These are phyloP conservation scores for Pandemis heparana DNA, from an alignment of 2,888 invertebrate species.

Conservation along the genomic window DNA sequence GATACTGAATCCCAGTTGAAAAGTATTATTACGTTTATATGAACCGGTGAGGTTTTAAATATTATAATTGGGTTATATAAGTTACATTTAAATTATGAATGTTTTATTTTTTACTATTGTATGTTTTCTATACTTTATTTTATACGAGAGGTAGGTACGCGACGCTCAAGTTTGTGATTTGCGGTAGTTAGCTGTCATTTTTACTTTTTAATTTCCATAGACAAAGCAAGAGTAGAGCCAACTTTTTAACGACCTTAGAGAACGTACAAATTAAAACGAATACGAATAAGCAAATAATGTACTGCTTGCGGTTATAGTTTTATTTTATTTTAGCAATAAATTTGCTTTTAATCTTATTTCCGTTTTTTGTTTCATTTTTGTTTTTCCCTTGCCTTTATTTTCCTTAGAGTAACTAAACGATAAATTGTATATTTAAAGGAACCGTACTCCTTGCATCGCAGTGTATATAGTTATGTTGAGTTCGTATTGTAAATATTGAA, in stretches of 20 bases:
- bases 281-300: slow-evolving; percentile 74
- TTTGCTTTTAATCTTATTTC: slow-evolving; percentile 82
- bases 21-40: slow-evolving; percentile 86
- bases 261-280: slow-evolving; percentile 81
- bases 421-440: slow-evolving; percentile 79
- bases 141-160: slow-evolving; percentile 59
- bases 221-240: slow-evolving; percentile 33
- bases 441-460: slow-evolving; percentile 84
- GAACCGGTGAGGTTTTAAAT: slow-evolving; percentile 83
- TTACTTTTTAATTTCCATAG: slow-evolving; percentile 53
- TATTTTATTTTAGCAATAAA: slow-evolving; percentile 86
- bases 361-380: slow-evolving; percentile 73
- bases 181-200: slow-evolving; percentile 54
- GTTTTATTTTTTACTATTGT: slow-evolving; percentile 79
- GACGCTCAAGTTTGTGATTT: slow-evolving; percentile 74
- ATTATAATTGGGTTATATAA: slow-evolving; percentile 83
- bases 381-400: slow-evolving; percentile 56
- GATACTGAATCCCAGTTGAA: slow-evolving; percentile 80
- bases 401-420: slow-evolving; percentile 57
- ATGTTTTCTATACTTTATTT: slow-evolving; percentile 78
- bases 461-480: slow-evolving; percentile 71
- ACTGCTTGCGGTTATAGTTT: slow-evolving; percentile 82
- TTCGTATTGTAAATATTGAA: slow-evolving; percentile 71
- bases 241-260: slow-evolving; percentile 55
- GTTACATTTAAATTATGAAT: slow-evolving; percentile 82